Conservation (phyloP, 2,888 invertebrate genomes). For the Arctia plantaginis region DNA sequence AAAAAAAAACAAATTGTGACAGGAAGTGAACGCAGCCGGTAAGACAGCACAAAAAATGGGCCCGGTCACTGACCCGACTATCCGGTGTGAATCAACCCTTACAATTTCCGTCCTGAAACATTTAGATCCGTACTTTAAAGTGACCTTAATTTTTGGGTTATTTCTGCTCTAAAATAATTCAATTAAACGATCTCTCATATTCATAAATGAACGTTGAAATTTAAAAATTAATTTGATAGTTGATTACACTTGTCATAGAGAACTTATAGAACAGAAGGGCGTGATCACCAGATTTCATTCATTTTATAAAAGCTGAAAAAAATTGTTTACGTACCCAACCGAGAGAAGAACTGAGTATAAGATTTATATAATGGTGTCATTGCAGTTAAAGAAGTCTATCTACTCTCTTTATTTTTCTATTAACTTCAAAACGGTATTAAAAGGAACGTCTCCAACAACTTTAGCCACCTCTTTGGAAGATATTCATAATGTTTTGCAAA, state of each 20-base stretch:
- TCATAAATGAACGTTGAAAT: background rate
- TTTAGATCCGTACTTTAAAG: slow-evolving; percentile 33
- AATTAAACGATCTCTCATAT: slow-evolving; percentile 15
- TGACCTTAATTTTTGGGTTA: slow-evolving; percentile 38
- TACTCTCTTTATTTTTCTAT: no score
- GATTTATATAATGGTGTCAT: no score
- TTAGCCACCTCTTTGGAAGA: no score
- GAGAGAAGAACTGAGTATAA: no score
- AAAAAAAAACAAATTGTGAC: slow-evolving; percentile 82
- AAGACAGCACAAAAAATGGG: slow-evolving; percentile 67
- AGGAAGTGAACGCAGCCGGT: slow-evolving; percentile 82
- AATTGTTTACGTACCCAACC: no score
- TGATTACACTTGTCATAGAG: background rate
- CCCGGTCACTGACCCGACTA: slow-evolving; percentile 73
- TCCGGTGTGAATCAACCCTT: slow-evolving; percentile 62
- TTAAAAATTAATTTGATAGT: background rate
- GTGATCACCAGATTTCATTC: background rate
- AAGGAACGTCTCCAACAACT: no score
- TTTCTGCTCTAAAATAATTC: slow-evolving; percentile 26
- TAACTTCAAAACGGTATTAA: no score
- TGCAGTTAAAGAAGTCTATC: no score
- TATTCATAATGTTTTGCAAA: background rate
- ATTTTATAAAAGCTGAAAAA: no score
- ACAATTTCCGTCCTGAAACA: slow-evolving; percentile 55
- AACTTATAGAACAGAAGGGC: background rate